These are phyloP conservation scores for Danio tinwini DNA, from an alignment of 2,797 vertebrate species.

Conservation along the genomic window DNA sequence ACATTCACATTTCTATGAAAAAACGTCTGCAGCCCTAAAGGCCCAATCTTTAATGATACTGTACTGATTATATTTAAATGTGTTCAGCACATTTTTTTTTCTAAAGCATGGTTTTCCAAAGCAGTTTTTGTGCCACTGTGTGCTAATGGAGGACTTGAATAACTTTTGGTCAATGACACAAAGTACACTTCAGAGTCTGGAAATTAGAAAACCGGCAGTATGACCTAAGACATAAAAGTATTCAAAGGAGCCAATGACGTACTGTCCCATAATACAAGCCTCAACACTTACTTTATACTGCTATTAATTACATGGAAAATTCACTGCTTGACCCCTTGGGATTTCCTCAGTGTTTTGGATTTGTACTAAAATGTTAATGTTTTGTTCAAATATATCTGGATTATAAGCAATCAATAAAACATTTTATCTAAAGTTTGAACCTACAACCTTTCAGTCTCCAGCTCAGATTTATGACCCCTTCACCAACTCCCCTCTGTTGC, in stretches of 20 bases:
- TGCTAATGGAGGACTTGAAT: slow-evolving; percentile 31
- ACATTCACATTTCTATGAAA: neutral
- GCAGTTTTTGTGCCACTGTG: neutral
- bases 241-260: slow-evolving; percentile 42
- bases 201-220: slow-evolving; percentile 43
- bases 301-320: slow-evolving; percentile 15
- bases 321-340: slow-evolving; percentile 10
- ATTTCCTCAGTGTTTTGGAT: neutral
- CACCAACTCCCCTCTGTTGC: neutral
- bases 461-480: neutral
- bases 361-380: neutral
- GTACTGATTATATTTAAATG: neutral
- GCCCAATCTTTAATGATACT: neutral
- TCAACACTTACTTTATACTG: slow-evolving; percentile 44
- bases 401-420: neutral
- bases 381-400: neutral
- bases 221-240: slow-evolving; percentile 39
- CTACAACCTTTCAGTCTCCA: neutral
- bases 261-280: slow-evolving; percentile 12
- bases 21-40: neutral
- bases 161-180: slow-evolving; percentile 30
- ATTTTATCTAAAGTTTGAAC: neutral
- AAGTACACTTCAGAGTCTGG: slow-evolving; percentile 34
- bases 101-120: slow-evolving; percentile 2
- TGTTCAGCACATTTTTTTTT: neutral